Conservation (phyloP, 1,140 invertebrate species). For the Zaprionus gabonicus region DNA sequence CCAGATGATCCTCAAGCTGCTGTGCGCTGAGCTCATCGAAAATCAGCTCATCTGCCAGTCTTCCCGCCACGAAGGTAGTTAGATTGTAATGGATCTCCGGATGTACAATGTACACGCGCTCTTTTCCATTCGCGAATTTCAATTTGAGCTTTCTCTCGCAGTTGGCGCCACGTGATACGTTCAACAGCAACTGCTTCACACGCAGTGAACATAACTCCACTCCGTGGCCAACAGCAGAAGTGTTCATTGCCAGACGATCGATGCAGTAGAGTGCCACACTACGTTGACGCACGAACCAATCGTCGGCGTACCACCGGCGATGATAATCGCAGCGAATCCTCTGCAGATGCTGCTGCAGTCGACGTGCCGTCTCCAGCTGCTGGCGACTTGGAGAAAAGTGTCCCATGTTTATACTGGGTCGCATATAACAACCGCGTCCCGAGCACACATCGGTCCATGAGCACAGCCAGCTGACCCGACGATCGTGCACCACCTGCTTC, state of each 20-base stretch:
- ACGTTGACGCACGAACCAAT: conserved; percentile 8
- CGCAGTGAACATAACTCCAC: neutral
- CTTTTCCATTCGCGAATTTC: neutral
- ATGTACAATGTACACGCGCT: neutral
- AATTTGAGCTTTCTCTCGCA: neutral
- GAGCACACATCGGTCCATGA: conserved; percentile 7
- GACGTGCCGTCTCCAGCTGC: conserved; percentile 17
- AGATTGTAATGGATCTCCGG: conserved; percentile 20
- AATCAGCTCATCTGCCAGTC: neutral
- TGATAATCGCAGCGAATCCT: conserved; percentile 1
- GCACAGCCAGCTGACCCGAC: conserved; percentile 12
- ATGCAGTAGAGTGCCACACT: conserved; percentile 26
- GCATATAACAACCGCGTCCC: neutral
- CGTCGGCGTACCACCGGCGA: neutral
- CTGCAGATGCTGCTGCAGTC: neutral
- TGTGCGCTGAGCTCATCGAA: conserved; percentile 4
- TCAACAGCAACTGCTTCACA: neutral
- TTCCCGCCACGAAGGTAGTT: conserved; percentile 5
- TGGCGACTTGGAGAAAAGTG: neutral
- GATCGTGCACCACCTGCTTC: conserved; percentile 16
- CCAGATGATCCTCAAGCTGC: conserved; percentile 2
- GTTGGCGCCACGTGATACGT: neutral
- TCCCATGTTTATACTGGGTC: neutral
- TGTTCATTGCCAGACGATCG: conserved; percentile 14
- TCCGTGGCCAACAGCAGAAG: neutral